These are phyloP conservation scores for Ageneiosus marmoratus DNA, from an alignment of 2,113 vertebrate species.

Conservation along the genomic window DNA sequence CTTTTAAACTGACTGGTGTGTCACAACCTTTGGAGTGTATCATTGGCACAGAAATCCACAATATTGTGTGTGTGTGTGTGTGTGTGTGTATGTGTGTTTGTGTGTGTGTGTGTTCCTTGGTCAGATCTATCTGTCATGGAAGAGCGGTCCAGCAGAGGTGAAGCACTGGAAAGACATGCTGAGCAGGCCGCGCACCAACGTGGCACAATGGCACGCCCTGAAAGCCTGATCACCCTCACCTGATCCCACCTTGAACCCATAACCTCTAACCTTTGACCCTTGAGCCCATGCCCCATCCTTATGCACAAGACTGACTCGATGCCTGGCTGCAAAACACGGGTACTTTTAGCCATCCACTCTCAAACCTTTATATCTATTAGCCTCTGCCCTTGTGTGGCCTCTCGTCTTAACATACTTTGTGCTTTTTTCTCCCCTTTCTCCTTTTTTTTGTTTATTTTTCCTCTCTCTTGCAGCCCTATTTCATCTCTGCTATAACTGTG, in stretches of 20 bases:
- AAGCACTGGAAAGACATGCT: constrained; percentile 99
- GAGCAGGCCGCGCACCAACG: constrained; percentile 87
- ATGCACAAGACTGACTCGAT: constrained; percentile 78
- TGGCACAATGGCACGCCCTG: constrained; percentile 98
- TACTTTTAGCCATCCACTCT: constrained; percentile 77
- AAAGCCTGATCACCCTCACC: constrained; percentile 83
- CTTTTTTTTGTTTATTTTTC: neutral
- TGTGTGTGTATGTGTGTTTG: constrained; percentile 11
- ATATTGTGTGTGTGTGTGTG: constrained; percentile 51
- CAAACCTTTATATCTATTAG: constrained; percentile 54
- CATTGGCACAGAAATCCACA: neutral
- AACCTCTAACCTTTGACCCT: constrained; percentile 30
- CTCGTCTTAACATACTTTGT: constrained; percentile 3
- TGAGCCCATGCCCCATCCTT: constrained; percentile 59
- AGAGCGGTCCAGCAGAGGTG: constrained; percentile 95
- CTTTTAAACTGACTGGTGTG: constrained; percentile 1
- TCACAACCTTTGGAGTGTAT: neutral
- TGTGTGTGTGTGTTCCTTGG: constrained; percentile 18
- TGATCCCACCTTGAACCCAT: constrained; percentile 5
- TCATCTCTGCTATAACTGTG: constrained; percentile 4
- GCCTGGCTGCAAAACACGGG: constrained; percentile 72
- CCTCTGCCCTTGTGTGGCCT: constrained; percentile 26
- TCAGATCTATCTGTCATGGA: constrained; percentile 99
- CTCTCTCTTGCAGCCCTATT: neutral
- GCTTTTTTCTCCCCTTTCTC: constrained; percentile 44